phyloP scores from a whole-genome alignment of 2,113 vertebrate species.

The Tyto alba region DNA sequence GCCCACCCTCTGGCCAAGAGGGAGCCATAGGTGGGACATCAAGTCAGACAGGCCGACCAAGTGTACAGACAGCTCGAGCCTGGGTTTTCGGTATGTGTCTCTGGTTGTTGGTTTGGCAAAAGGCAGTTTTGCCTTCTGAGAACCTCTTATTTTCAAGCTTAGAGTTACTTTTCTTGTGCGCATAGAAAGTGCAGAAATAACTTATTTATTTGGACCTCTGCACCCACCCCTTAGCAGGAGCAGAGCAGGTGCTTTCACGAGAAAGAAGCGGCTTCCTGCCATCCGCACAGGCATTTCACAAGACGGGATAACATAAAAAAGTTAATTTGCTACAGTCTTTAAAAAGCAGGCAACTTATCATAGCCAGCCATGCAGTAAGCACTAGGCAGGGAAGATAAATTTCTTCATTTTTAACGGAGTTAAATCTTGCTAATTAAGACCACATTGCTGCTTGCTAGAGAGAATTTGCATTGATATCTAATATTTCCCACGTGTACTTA shows the following conservation, averaged over 20 bases:
- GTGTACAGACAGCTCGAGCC: background rate
- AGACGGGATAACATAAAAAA: background rate
- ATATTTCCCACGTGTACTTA: background rate
- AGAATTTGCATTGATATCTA: background rate
- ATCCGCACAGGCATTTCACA: background rate
- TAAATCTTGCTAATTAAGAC: conserved; percentile 44
- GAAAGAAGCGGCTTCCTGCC: background rate
- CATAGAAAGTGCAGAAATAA: background rate
- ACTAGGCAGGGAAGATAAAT: conserved; percentile 51
- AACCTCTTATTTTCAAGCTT: background rate
- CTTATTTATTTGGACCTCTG: background rate
- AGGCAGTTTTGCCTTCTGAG: background rate
- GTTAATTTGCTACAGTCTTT: conserved; percentile 40
- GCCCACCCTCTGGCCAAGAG: background rate
- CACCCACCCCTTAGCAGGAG: background rate
- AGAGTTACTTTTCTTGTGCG: background rate
- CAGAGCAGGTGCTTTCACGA: background rate
- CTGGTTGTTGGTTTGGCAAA: background rate
- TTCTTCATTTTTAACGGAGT: background rate
- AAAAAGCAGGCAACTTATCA: conserved; percentile 42
- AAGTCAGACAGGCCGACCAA: background rate
- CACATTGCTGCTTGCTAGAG: background rate
- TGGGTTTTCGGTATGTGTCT: background rate
- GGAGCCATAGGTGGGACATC: background rate
- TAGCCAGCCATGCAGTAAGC: conserved; percentile 4